Conservation (phyloP, 23 tunicate species). For the Oikopleura vanhoeffeni region DNA sequence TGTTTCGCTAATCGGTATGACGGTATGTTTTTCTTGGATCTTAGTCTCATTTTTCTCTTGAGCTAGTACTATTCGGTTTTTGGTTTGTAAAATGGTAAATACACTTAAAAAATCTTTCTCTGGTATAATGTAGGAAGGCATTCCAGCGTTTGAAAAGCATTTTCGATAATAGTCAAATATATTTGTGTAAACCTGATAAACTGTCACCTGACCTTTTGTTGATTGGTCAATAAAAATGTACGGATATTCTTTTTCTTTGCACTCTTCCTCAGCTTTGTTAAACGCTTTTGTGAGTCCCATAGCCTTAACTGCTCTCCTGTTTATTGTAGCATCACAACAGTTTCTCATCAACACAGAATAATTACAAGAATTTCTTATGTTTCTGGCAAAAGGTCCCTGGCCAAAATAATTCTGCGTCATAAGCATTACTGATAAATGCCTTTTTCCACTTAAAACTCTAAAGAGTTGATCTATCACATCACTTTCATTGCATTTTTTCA, state of each 20-base stretch:
- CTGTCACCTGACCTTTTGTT: background rate
- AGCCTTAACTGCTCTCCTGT: background rate
- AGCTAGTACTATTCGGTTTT: background rate
- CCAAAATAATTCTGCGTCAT: background rate
- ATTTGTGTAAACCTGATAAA: background rate
- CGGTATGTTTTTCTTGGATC: background rate
- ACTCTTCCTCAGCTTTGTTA: background rate
- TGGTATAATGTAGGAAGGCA: background rate
- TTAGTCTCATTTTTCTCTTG: slow-evolving; percentile 8
- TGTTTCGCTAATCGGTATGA: background rate
- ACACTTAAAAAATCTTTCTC: background rate
- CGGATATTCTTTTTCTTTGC: background rate
- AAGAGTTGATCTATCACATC: background rate
- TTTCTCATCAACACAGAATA: background rate
- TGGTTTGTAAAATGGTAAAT: background rate
- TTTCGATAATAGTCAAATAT: background rate
- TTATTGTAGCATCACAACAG: background rate
- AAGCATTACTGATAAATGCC: background rate
- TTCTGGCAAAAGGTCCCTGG: background rate
- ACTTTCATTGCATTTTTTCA: background rate
- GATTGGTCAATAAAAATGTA: slow-evolving; percentile 9
- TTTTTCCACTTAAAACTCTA: background rate
- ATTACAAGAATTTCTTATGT: background rate
- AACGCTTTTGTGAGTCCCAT: background rate
- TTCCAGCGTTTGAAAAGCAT: background rate